Evolutionary conservation across 2,113 vertebrate genomes (phyloP).

Genomic region (Cavia porcellus): DNA sequence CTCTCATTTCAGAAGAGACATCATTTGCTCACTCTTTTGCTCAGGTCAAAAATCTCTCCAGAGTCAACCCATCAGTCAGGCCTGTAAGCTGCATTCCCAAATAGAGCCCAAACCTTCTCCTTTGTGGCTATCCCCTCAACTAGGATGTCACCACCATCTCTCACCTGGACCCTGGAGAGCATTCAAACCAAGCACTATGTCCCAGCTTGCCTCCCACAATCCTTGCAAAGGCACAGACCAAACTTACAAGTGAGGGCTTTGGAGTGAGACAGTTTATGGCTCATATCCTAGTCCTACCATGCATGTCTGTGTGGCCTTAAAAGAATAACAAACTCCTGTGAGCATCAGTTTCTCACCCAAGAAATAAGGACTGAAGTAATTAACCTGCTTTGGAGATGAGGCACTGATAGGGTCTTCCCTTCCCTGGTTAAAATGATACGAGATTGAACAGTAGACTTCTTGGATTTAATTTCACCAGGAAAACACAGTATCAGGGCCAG

Average conservation of each 20-base stretch:
- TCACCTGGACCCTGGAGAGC: background rate
- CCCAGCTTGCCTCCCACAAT: background rate
- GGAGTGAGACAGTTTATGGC: background rate
- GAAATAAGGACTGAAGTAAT: background rate
- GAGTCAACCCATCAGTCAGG: background rate
- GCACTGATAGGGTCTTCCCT: background rate
- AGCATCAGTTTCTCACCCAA: background rate
- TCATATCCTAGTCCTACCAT: background rate
- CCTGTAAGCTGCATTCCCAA: background rate
- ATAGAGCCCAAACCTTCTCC: background rate
- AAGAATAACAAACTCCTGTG: background rate
- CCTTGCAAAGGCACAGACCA: background rate
- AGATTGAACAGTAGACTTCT: background rate
- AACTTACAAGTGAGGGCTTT: background rate
- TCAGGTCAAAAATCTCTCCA: constrained; percentile 24
- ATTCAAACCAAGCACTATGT: background rate
- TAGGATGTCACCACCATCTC: rapidly evolving
- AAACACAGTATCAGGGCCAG: background rate
- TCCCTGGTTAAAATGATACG: background rate
- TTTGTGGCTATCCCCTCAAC: background rate
- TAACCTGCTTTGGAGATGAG: background rate
- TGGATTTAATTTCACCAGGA: constrained; percentile 6
- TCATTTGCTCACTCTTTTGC: background rate
- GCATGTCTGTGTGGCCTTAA: background rate
- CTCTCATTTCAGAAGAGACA: constrained; percentile 27